These are phyloP conservation scores for Vanessa cardui DNA, from an alignment of 2,888 invertebrate genomes.

Conservation along the genomic window DNA sequence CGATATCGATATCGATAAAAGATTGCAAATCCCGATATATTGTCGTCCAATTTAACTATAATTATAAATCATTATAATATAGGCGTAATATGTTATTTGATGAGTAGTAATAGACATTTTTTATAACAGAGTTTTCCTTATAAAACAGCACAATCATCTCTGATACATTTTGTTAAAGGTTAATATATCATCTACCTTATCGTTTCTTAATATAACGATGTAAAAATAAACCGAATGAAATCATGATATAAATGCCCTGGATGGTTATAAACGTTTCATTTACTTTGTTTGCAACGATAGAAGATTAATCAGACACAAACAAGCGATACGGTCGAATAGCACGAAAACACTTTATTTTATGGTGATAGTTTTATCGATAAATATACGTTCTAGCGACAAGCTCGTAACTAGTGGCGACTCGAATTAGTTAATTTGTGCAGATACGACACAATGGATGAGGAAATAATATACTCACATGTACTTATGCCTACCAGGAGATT, in stretches of 20 bases:
- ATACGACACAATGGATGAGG: slow-evolving; percentile 79
- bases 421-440: slow-evolving; percentile 81
- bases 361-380: slow-evolving; percentile 50
- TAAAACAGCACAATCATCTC: neutral
- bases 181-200: neutral
- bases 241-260: slow-evolving; percentile 9
- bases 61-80: too few species aligned
- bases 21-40: neutral
- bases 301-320: slow-evolving; percentile 25
- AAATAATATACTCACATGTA: slow-evolving; percentile 72
- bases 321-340: slow-evolving; percentile 25
- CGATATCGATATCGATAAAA: slow-evolving; percentile 52
- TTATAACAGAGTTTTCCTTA: too few species aligned
- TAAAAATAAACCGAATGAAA: slow-evolving; percentile 7
- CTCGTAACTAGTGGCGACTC: slow-evolving; percentile 53
- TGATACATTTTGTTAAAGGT: neutral
- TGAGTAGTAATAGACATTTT: too few species aligned
- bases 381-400: slow-evolving; percentile 24
- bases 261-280: slow-evolving; percentile 27
- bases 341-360: slow-evolving; percentile 29
- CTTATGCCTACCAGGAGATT: slow-evolving; percentile 73
- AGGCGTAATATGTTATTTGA: too few species aligned
- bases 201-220: neutral
- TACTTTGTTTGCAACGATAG: slow-evolving; percentile 21
- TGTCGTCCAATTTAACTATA: neutral